These are phyloP conservation scores for Zalophus californianus DNA, from an alignment of 2,797 vertebrate genomes.

Conservation along the genomic window DNA sequence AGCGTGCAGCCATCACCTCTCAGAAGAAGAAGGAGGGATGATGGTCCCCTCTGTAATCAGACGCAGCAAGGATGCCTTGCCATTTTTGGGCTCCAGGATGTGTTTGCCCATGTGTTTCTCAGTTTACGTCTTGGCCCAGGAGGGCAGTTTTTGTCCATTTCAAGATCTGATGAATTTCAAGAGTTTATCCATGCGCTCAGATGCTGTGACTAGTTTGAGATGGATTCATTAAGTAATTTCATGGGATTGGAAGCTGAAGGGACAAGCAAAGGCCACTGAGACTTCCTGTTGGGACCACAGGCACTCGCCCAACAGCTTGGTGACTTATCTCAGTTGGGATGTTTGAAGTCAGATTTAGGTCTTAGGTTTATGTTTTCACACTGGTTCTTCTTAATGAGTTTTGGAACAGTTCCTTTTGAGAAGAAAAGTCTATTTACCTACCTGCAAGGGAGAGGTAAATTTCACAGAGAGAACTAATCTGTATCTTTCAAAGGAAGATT, in stretches of 20 bases:
- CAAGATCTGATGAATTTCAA: slow-evolving; percentile 19
- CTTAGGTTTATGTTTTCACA: background rate
- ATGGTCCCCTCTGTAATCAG: background rate
- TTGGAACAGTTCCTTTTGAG: slow-evolving; percentile 1
- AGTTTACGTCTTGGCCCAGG: background rate
- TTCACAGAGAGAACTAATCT: slow-evolving; percentile 16
- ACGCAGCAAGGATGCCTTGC: background rate
- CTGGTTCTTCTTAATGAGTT: slow-evolving; percentile 21
- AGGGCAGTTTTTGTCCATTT: background rate
- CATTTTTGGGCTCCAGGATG: background rate
- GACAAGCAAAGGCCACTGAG: background rate
- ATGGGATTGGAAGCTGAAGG: background rate
- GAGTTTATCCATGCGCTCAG: background rate
- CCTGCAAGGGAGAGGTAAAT: background rate
- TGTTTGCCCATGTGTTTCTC: background rate
- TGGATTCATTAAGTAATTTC: background rate
- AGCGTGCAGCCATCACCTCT: background rate
- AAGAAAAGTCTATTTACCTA: slow-evolving; percentile 7
- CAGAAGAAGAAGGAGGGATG: background rate
- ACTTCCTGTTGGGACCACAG: background rate
- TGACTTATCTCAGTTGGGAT: background rate
- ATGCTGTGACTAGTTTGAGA: background rate
- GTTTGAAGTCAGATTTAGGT: background rate
- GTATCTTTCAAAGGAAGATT: background rate
- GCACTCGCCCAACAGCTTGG: background rate